Percentiles rank a stretch among this genome's conserved stretches.
Evolutionary conservation across 2,797 vertebrate genomes (phyloP).

Genomic region (Antrozous pallidus): DNA sequence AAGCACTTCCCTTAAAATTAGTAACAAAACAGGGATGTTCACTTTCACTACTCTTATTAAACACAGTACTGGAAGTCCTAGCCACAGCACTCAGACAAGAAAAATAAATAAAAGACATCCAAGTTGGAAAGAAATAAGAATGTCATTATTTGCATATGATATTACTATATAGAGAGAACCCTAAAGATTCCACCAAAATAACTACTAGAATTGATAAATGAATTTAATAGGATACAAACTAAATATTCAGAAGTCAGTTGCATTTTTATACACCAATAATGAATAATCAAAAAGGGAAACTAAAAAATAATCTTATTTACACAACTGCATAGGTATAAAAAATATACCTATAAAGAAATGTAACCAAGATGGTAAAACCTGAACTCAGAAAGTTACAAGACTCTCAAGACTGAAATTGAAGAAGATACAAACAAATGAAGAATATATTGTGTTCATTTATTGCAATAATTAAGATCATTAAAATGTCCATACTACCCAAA

Average conservation of each 20-base stretch:
- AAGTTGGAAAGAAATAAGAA: neutral
- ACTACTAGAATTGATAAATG: neutral
- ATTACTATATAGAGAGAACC: neutral
- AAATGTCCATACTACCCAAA: too few relatives aligned
- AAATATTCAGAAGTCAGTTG: neutral
- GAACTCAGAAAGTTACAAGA: neutral
- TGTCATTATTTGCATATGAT: neutral
- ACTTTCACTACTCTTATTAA: neutral
- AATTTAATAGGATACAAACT: neutral
- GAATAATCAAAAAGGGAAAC: neutral
- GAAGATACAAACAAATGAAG: too few relatives aligned
- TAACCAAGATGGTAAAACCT: neutral
- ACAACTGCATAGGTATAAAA: neutral
- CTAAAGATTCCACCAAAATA: neutral
- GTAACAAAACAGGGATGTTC: neutral
- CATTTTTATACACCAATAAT: neutral
- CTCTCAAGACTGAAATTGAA: too few relatives aligned
- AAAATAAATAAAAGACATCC: neutral
- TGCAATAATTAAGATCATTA: too few relatives aligned
- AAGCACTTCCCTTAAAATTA: neutral
- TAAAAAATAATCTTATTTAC: neutral
- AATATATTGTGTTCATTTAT: too few relatives aligned
- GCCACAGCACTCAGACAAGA: neutral
- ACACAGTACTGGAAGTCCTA: neutral
- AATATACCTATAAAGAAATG: neutral